Base-by-base conservation (phyloP, 2,888 invertebrate species). In the Polymixis lichenea region DNA sequence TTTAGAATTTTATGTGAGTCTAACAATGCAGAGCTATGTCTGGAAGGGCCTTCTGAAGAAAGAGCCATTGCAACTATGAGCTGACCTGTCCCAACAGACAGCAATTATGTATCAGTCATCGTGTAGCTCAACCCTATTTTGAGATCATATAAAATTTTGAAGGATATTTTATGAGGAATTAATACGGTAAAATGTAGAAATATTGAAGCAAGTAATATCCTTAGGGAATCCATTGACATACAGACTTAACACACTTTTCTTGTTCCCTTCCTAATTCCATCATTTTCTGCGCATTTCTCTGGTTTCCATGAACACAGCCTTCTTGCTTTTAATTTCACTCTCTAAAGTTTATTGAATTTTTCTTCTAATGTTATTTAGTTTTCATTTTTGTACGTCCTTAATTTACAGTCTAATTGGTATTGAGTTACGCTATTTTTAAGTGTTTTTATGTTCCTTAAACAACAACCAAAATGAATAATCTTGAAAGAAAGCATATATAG, bases 201-300 rank as follows among this genome's bases (percentile, higher is more conserved):
- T 62, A 53, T 58, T n/a, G 46, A 62, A 74, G 49, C 58, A 51
- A 17, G 46, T 64, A 25, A 58, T 17, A n/a, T 61, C 60, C 61
- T 70, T 25, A 58, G 81, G 67, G 69, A 78, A 15, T 83, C 38
- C 49, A 73, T 66, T 77, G 46, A 58, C 51, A 73, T 61, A 61
- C 19, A 58, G 62, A 19, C 19, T 25, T 72, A 72, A 83, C 25
- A 82, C 60, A 83, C 32, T 83, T 83, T 83, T 78, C 64, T 68
- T 83, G 55, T 80, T 72, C 32, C 55, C 58, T 72, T 55, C 22
- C 13, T 28, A 53, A 32, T 71, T 64, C 46, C 58, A 22, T 32
- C 66, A 49, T 72, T 72, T 72, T 60, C 32, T 46, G 60, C 67
- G 49, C 55, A 72, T 77, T 77, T 77, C 51, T 62, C 72, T 67